phyloP scores from a whole-genome alignment of 2,888 invertebrate species.

The Drosophila phalerata region DNA sequence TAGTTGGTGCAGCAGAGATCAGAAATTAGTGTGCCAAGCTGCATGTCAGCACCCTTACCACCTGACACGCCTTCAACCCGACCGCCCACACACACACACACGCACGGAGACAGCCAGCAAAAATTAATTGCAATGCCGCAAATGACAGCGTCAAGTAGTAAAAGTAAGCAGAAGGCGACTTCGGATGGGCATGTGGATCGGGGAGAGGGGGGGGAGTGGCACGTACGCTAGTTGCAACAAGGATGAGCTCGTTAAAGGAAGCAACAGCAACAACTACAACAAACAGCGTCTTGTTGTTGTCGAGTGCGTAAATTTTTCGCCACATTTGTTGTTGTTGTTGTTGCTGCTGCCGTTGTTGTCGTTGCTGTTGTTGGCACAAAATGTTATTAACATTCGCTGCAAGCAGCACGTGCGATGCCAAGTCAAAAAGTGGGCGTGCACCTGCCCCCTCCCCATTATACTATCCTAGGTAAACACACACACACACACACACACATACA shows the following conservation, averaged over 20 bases:
- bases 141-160: conserved; percentile 79
- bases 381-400: conserved; percentile 75
- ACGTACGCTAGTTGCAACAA: conserved; percentile 73
- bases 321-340: conserved; percentile 20
- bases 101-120: conserved; percentile 51
- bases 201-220: conserved; percentile 41
- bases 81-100: conserved; percentile 3
- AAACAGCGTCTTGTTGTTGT: conserved; percentile 37
- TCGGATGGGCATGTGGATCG: neutral
- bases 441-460: neutral
- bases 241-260: conserved; percentile 81
- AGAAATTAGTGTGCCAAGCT: conserved; percentile 72
- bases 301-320: conserved; percentile 53
- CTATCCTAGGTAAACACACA: neutral
- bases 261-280: conserved; percentile 46
- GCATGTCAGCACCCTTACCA: conserved; percentile 48
- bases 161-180: conserved; percentile 64
- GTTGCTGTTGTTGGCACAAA: conserved; percentile 59
- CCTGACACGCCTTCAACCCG: conserved; percentile 25
- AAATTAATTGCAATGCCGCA: conserved; percentile 81
- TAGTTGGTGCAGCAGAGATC: conserved; percentile 54
- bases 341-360: conserved; percentile 39
- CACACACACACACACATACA: conserved; percentile 6
- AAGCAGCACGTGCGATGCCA: conserved; percentile 62
- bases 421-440: conserved; percentile 43